Base-by-base conservation (phyloP, 2,113 vertebrate species). In the Falcunculus frontatus region DNA sequence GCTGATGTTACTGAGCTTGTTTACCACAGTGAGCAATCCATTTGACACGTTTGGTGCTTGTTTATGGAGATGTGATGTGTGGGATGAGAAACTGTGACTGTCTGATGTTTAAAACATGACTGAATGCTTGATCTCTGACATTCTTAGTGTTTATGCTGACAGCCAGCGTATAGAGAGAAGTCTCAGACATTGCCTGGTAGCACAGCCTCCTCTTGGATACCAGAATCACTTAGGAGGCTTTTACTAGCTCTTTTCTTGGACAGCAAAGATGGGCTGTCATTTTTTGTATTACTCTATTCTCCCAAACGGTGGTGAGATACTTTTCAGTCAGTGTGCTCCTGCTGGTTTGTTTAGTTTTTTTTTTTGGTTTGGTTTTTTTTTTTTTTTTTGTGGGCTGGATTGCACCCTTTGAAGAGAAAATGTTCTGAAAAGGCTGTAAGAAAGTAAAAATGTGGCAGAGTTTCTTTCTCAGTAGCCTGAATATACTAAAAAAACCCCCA, bases 91-190 rank as follows among this genome's bases (percentile, higher is more conserved):
- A 41, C 50, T 74, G 59, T 82, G 73, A n/a, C 74, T 86, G 47
- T 63, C 90, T 84, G 80, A 87, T 93, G 74, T 94, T 95, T 87
- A 85, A 95, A 95, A 79, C 67, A 63, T 62, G 78, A 74, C 67
- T 67, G 64, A 87, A 59, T 0, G 1, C 74, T 89, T 94, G 87
- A 88, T 94, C 82, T 81, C 64, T 96, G 81, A 88, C 67, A 62
- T 85, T 90, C 55, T 55, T 39, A 23, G 41, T 80, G 70, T 87
- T 94, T 83, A 62, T 76, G 74, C 76, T 70, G 90, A 93, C 93
- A 94, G 74, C 29, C 63, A 87, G 59, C 0, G 0, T 49, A 72
- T 5, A 75, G 53, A 69, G 42, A 44, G 62, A 53, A 29, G 62
- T 72, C 74, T 76, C 44, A 41, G 69, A 42, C 63, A 3, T 30